Conservation (phyloP, 2,797 vertebrate genomes). For the Numenius phaeopus region DNA sequence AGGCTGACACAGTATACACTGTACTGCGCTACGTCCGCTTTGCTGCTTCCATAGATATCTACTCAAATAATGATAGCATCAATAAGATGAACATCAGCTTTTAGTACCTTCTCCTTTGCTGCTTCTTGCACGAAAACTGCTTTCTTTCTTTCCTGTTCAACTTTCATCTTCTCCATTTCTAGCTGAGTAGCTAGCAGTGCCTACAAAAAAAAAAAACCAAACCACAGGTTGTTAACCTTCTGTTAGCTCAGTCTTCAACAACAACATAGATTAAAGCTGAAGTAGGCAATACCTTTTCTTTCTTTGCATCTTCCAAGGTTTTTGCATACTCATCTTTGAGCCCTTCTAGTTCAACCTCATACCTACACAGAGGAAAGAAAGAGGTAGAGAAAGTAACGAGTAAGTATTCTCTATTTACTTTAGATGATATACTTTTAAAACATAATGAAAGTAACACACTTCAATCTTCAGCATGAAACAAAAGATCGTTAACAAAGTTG, state of each 20-base stretch:
- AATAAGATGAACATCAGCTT: not conserved
- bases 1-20: not conserved
- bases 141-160: conserved; percentile 98
- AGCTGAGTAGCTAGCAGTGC: conserved; percentile 90
- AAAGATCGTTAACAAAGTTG: not conserved
- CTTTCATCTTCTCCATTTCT: conserved; percentile 99
- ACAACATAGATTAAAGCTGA: not conserved
- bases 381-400: not conserved
- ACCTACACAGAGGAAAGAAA: conserved; percentile 76
- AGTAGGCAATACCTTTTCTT: conserved; percentile 89
- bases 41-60: not conserved
- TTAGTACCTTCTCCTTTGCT: conserved; percentile 92
- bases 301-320: conserved; percentile 90
- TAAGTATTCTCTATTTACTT: not conserved
- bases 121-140: conserved; percentile 91
- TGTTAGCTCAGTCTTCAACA: not conserved
- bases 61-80: not conserved
- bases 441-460: not conserved
- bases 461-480: not conserved
- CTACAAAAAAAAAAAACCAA: conserved; percentile 73
- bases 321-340: conserved; percentile 90
- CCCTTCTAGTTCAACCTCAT: conserved; percentile 91
- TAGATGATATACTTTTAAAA: not conserved
- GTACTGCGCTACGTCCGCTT: not conserved
- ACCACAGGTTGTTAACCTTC: not conserved